Conservation (phyloP, 1,140 invertebrate genomes). For the Vollenhovia emeryi region DNA sequence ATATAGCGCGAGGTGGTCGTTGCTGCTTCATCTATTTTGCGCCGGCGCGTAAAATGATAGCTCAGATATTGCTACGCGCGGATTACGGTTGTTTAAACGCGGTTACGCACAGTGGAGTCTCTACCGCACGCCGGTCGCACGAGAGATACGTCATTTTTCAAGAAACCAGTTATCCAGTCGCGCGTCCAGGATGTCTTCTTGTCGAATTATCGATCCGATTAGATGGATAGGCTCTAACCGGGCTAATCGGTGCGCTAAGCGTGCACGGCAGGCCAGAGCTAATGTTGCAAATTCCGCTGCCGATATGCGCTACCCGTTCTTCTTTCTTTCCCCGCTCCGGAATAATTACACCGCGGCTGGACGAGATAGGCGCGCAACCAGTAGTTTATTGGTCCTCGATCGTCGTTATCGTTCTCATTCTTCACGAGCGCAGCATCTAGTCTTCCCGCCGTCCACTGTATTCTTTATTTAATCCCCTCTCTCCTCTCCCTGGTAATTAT, state of each 20-base stretch:
- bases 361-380: constrained; percentile 54
- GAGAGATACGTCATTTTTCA: constrained; percentile 33
- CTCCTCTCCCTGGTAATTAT: constrained; percentile 58
- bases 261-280: background rate
- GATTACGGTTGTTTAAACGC: constrained; percentile 29
- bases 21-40: background rate
- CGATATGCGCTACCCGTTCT: constrained; percentile 33
- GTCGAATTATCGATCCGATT: constrained; percentile 51
- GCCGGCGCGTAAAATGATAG: constrained; percentile 22
- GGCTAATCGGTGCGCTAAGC: constrained; percentile 30
- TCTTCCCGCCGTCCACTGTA: constrained; percentile 48
- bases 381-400: constrained; percentile 62
- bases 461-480: background rate
- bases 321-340: constrained; percentile 45
- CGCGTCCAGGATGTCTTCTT: constrained; percentile 30
- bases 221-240: constrained; percentile 41
- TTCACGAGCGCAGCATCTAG: constrained; percentile 65
- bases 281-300: constrained; percentile 43
- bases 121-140: background rate
- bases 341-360: constrained; percentile 65
- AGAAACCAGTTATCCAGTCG: constrained; percentile 41
- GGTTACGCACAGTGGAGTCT: constrained; percentile 30
- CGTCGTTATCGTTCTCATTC: constrained; percentile 69
- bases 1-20: background rate
- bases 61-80: constrained; percentile 33